Evolutionary conservation across 2,888 invertebrate genomes (phyloP).

Genomic region (Lumbricus terrestris): DNA sequence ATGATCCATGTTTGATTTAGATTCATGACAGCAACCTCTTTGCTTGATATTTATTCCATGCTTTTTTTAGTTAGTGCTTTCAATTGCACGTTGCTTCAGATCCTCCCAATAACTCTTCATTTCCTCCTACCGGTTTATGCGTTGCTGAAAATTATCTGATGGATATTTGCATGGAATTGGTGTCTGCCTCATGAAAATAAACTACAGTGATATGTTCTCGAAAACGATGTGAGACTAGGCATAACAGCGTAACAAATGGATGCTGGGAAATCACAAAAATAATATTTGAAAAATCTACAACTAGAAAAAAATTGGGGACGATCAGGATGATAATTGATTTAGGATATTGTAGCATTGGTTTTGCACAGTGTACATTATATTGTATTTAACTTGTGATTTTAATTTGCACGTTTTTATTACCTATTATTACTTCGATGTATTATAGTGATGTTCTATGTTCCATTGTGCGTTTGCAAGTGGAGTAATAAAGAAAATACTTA

Average conservation of each 20-base stretch:
- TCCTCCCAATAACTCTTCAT: not conserved
- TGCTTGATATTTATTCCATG: not conserved
- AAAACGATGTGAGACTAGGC: not conserved
- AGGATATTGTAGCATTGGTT: too few species aligned
- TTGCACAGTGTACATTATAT: too few species aligned
- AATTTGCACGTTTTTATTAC: too few species aligned
- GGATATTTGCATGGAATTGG: not conserved
- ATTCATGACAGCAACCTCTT: not conserved
- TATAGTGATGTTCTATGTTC: too few species aligned
- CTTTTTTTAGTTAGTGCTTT: slow-evolving; percentile 4
- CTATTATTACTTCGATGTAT: too few species aligned
- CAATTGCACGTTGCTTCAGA: not conserved
- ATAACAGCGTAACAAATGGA: too few species aligned
- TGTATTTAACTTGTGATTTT: too few species aligned
- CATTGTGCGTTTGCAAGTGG: too few species aligned
- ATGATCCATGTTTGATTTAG: not conserved
- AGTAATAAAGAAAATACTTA: too few species aligned
- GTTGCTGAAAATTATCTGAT: not conserved
- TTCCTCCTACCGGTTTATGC: not conserved
- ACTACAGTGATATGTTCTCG: not conserved
- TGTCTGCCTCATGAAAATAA: not conserved
- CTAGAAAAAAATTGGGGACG: too few species aligned
- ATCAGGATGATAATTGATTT: not conserved
- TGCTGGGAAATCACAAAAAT: not conserved
- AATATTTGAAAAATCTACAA: not conserved